Base-by-base conservation (phyloP, 1,140 invertebrate genomes). In the Glomeris maerens region DNA sequence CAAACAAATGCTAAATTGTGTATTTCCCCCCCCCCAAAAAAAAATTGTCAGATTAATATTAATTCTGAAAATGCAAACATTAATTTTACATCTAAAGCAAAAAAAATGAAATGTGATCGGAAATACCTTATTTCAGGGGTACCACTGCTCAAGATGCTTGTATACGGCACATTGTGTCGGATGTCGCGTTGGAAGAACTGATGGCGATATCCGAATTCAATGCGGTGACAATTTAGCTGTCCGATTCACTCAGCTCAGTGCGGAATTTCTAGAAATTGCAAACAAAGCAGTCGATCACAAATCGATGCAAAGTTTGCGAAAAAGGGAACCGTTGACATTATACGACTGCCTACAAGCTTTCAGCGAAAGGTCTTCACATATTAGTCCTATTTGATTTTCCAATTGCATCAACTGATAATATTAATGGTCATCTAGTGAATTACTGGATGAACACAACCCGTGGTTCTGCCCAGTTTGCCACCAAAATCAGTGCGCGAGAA, bases 281-380 rank as follows among this genome's bases (percentile, higher is more conserved):
- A 17, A 3, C 13, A 10, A 49, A 39, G 5, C 25, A 21, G 41
- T 23, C 17, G 5, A 7, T 5, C 20, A 23, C 13, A 49, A 22
- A 23, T 38, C 38, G 38, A 23, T 76, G 54, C 65, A 62, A 40
- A 67, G 64, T 45, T 62, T 68, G 48, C 62, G 69, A 49, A 66
- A 65, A 13, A 66, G 66, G 47, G 68, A 73, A 60, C 70, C 72
- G 13, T 66, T 79, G 17, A 75, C 75, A 46, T 66, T 80, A 4
- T 74, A 78, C 57, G 78, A 81, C 57, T 82, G 79, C 62, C 69
- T 82, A 51, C 69, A 74, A 55, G 77, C 78, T 55, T n/a, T n/a
- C n/a, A n/a, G n/a, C n/a, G n/a, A n/a, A n/a, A n/a, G n/a, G n/a
- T n/a, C n/a, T n/a, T n/a, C n/a, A n/a, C n/a, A n/a, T n/a, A n/a